Percentiles rank a stretch among this genome's conserved stretches.
Conservation (phyloP, 2,113 vertebrate genomes). For the Gymnogyps californianus region DNA sequence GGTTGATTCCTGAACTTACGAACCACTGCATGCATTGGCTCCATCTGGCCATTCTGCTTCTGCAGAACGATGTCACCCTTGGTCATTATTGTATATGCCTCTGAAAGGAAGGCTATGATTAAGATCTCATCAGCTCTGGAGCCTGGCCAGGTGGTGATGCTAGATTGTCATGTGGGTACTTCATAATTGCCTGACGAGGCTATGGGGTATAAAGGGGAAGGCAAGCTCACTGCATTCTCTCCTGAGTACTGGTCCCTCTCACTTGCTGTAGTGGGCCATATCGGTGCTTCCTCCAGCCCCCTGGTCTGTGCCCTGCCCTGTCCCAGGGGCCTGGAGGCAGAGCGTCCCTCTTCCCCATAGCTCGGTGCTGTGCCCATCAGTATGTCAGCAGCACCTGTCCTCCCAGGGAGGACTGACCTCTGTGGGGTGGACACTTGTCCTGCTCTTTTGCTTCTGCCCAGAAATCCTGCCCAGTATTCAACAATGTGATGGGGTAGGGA, state of each 20-base stretch:
- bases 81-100: not conserved
- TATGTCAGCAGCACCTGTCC: not conserved
- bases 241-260: not conserved
- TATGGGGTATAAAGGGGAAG: not conserved
- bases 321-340: not conserved
- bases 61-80: not conserved
- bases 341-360: not conserved
- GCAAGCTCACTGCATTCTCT: not conserved
- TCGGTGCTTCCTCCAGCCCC: not conserved
- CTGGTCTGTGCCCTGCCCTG: not conserved
- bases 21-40: not conserved
- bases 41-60: not conserved
- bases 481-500: too few species aligned
- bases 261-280: not conserved
- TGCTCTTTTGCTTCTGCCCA: not conserved
- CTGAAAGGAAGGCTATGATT: not conserved
- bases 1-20: not conserved
- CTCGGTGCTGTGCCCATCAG: not conserved
- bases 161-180: not conserved
- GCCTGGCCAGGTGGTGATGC: not conserved
- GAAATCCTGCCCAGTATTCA: not conserved
- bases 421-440: not conserved
- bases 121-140: not conserved
- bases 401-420: not conserved
- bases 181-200: not conserved